These are phyloP conservation scores for Brachyhypopomus occidentalis DNA, from an alignment of 2,113 vertebrate species.

Conservation along the genomic window DNA sequence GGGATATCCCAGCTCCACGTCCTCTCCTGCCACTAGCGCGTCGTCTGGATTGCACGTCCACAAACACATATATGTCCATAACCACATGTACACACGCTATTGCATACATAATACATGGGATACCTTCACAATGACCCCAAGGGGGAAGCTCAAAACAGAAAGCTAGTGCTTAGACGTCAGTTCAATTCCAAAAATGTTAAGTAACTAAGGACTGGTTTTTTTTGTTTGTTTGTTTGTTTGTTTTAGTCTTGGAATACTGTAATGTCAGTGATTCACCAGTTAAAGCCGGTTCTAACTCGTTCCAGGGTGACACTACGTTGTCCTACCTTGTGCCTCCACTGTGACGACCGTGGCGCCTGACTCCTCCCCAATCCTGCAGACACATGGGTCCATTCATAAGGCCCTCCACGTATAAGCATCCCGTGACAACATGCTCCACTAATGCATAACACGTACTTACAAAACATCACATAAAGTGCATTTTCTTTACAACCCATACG, in stretches of 20 bases:
- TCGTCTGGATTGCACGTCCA: constrained; percentile 70
- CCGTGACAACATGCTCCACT: background rate
- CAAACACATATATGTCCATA: too few relatives aligned
- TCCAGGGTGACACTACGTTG: background rate
- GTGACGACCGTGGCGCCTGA: constrained; percentile 84
- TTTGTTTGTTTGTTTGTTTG: too few relatives aligned
- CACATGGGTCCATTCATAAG: constrained; percentile 26
- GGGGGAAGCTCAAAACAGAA: too few relatives aligned
- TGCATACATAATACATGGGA: too few relatives aligned
- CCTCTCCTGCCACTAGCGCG: constrained; percentile 80
- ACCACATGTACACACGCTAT: too few relatives aligned
- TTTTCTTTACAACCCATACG: background rate
- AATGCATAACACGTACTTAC: background rate
- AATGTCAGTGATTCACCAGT: too few relatives aligned
- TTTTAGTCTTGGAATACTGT: too few relatives aligned
- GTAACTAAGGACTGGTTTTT: too few relatives aligned
- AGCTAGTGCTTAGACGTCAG: too few relatives aligned
- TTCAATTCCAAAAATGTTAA: too few relatives aligned
- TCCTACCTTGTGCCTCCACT: constrained; percentile 80
- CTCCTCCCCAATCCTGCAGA: constrained; percentile 85
- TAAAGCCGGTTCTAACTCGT: too few relatives aligned
- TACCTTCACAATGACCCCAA: too few relatives aligned
- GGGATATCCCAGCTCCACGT: constrained; percentile 90
- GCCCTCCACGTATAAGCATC: background rate
- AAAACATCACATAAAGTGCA: background rate